Base-by-base conservation (phyloP, 2,888 invertebrate species). In the Amphiduros pacificus region DNA sequence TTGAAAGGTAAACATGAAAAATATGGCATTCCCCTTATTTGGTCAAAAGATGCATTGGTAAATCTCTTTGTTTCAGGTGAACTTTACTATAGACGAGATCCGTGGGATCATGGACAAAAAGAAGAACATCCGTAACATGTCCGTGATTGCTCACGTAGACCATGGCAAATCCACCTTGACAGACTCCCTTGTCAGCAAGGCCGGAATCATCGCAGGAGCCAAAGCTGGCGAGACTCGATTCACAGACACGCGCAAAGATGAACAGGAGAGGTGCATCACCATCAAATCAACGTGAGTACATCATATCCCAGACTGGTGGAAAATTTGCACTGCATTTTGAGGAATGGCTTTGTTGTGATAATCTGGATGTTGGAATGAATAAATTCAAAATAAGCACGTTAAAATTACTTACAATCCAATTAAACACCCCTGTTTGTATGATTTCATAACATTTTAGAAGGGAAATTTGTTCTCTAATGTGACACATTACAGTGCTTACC, bases 81-180 rank as follows among this genome's bases (percentile, higher is more conserved):
- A 99, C 90, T 99, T 99, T 86, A 99, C 98, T 74, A 94, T 99
- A 87, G 98, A 98, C 88, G 96, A 99, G 88, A 98, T 99, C 88
- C 93, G 99, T 87, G 87, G 82, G 84, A 94, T 99, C 91, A 99
- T 99, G 99, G 98, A 99, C 93, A 94, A 94, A 86, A 98, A 98
- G 89, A 89, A 88, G 88, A 99, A 99, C 85, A 99, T 99, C 88
- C 91, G 99, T 84, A 99, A 99, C 87, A 99, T 99, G 98, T 99
- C 98, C 83, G 99, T 99, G 86, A 99, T 99, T 84, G 99, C 99
- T 78, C 99, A 99, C 87, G 99, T 99, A 74, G 99, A 99, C 87
- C 99, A 99, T 85, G 99, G 99, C 83, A 98, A 99, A 87, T 98
- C 99, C 73, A 99, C 99, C 63, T 85, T 99, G 83, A 99, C 99